Base-by-base conservation (phyloP, 2,113 vertebrate genomes). In the Willisornis vidua region DNA sequence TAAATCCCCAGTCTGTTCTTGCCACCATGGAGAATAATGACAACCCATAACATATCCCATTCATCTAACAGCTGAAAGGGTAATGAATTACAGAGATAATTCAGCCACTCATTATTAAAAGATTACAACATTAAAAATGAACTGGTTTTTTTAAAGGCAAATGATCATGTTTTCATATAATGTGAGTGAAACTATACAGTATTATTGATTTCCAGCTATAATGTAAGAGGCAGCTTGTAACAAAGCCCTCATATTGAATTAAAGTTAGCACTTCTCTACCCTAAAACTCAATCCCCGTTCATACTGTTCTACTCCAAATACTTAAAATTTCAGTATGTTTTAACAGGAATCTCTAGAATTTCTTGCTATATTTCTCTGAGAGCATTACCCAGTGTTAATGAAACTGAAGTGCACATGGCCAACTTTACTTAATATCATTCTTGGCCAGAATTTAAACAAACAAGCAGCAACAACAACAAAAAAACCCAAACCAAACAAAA, bases 51-150 rank as follows among this genome's bases (percentile, higher is more conserved):
- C 94, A 91, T 65, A 96, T 62, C 91, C 91, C 93, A 95, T 97
- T 97, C 96, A 96, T 92, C 94, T 81, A 89, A 90, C 73, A 97
- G 94, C 81, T 91, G 87, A 94, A 90, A 94, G 93, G 65, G 83
- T 91, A 97, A 97, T 95, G 95, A 96, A 97, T 96, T 96, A 95
- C 88, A 95, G 87, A 89, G 84, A 96, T 87, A 96, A 95, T 97
- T 96, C 94, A 95, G 89, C 70, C 77, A 84, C 80, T 94, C 90
- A 66, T 93, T 94, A 97, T 96, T 95, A 97, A 97, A 97, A 97
- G 91, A 95, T 93, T 89, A 94, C 74, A 94, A 89, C 54, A 81
- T 85, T 85, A 95, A 95, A 96, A 96, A 94, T 93, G 88, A 96
- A 97, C 23, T 20, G 22, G 2, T 22, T 28, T 14, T 89, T 92